Evolutionary conservation across 92 coral and sea anemone genomes (phyloP).

Genomic region (Heliopora coerulea): DNA sequence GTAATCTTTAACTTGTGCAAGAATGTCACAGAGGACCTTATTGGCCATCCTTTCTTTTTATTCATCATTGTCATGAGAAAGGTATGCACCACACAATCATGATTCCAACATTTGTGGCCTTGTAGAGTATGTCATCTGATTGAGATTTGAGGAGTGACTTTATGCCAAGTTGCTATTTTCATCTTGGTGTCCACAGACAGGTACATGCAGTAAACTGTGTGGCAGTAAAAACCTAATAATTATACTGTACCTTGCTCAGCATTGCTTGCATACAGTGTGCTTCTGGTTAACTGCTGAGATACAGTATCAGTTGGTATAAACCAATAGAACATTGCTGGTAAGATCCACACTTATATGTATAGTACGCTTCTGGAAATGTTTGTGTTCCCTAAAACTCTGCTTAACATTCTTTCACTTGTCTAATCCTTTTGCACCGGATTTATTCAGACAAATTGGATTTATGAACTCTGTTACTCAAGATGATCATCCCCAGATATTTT

Average conservation of each 20-base stretch:
- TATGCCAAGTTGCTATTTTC: background rate
- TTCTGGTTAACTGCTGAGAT: background rate
- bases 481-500: no score
- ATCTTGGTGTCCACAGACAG: background rate
- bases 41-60: background rate
- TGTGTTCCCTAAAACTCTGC: background rate
- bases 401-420: slow-evolving; percentile 10
- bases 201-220: background rate
- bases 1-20: background rate
- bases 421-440: no score
- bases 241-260: background rate
- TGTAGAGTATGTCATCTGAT: background rate
- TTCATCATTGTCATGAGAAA: slow-evolving; percentile 3
- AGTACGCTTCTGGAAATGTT: background rate
- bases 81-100: background rate
- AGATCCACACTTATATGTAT: background rate
- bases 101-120: background rate
- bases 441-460: background rate
- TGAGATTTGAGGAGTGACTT: background rate
- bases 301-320: background rate
- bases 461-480: background rate
- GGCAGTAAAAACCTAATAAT: background rate
- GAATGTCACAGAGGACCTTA: slow-evolving; percentile 4
- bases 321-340: background rate
- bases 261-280: background rate